Evolutionary conservation across 2,888 invertebrate species (phyloP), one percentile per base, ranked within the genome.

Genomic region (Aphidius colemani): DNA sequence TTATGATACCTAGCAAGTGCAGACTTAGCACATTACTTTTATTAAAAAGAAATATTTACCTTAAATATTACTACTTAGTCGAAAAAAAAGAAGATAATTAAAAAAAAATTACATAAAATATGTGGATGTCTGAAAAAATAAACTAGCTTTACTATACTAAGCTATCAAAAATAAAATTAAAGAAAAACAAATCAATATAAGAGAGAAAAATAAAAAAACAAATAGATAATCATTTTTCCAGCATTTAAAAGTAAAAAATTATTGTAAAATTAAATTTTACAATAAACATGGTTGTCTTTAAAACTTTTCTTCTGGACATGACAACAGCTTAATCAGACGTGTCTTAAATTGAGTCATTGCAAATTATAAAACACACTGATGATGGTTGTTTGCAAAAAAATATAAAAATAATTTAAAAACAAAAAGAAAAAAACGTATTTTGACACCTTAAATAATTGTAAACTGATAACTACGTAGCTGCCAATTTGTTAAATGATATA

Each of bases 71-170:
- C 75, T 81, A 80, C 81, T 81, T 81, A 81, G 80, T 81, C 81
- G 77, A 81, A 82, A 81, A 81, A 79, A 81, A 80, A 76, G 80
- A 80, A 13, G 80, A 81, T 78, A 80, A 79, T 80, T 80, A 75
- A 81, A 80, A 81, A 80, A 81, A 59, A 76, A 68, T 67, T 66
- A 68, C 64, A 70, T 41, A 61, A 59, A 63, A 60, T 81, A 81
- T 81, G 80, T 81, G 80, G 76, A 82, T 82, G 81, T 81, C 80
- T 81, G 80, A 82, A 80, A 75, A 82, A 79, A 81, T 80, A 80
- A 80, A 76, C 74, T 82, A 81, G 82, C 80, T 82, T 81, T 79
- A 81, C 76, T 81, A 81, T 81, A 81, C 79, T 79, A 80, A 82
- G 82, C 80, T 82, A 81, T 79, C 72, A 78, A 78, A 74, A 72